These are phyloP conservation scores for Drosophila lutescens DNA, from an alignment of 2,888 invertebrate species.

Conservation along the genomic window DNA sequence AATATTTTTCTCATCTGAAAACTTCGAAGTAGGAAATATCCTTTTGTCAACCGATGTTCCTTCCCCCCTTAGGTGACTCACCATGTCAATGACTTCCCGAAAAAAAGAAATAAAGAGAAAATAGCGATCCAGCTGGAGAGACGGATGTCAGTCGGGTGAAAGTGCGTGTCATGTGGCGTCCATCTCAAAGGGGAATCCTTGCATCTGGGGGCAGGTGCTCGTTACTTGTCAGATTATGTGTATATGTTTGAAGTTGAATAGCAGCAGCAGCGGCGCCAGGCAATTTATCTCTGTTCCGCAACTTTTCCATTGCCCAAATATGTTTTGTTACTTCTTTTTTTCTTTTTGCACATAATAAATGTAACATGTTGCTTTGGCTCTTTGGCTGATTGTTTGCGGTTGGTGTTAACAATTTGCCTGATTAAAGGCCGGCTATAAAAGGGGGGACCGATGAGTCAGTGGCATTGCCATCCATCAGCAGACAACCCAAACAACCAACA, in stretches of 20 bases:
- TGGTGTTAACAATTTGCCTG: conserved; percentile 76
- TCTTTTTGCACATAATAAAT: conserved; percentile 51
- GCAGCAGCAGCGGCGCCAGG: conserved; percentile 48
- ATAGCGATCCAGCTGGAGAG: conserved; percentile 24
- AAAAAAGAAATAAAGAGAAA: neutral
- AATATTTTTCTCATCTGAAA: neutral
- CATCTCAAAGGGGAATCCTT: conserved; percentile 8
- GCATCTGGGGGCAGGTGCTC: conserved; percentile 49
- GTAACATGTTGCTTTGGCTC: conserved; percentile 57
- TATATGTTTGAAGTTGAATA: conserved; percentile 13
- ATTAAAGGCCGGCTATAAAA: conserved; percentile 68
- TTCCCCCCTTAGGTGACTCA: conserved; percentile 12
- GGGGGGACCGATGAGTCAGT: conserved; percentile 63
- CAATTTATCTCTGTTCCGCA: conserved; percentile 59
- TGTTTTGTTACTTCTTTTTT: neutral
- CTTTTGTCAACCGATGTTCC: conserved; percentile 3
- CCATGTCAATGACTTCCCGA: conserved; percentile 17
- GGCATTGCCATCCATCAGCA: conserved; percentile 61
- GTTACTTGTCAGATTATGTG: conserved; percentile 76
- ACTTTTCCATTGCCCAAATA: conserved; percentile 17
- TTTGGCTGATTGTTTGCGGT: conserved; percentile 70
- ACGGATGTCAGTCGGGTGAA: conserved; percentile 56
- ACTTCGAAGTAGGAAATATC: neutral
- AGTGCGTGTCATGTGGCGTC: conserved; percentile 68
- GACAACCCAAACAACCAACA: conserved; percentile 34